Conservation (phyloP, 2,888 invertebrate species). For the Calameuta filiformis region DNA sequence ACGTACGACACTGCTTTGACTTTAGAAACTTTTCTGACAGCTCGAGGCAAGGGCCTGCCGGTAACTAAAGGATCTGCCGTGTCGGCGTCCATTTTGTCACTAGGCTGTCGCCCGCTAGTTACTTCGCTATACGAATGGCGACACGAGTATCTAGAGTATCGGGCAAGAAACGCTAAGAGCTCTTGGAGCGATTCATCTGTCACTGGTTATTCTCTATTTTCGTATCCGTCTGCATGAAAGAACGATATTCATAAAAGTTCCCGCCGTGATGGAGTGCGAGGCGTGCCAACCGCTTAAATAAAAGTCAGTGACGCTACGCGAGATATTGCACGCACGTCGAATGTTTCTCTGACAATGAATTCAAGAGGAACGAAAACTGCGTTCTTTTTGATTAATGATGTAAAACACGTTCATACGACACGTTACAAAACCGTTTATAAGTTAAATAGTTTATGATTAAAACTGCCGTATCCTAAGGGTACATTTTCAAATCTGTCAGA, state of each 20-base stretch:
- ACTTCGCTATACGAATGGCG: neutral
- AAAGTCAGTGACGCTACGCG: neutral
- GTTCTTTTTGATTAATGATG: neutral
- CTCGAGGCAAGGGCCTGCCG: neutral
- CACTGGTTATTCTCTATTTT: constrained; percentile 9
- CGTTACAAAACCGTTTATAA: neutral
- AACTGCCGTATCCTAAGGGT: neutral
- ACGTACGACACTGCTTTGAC: neutral
- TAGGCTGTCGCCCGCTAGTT: neutral
- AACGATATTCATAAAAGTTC: constrained; percentile 39
- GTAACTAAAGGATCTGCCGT: neutral
- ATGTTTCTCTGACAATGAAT: neutral
- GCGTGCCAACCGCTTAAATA: neutral
- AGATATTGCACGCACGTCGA: neutral
- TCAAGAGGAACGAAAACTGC: neutral
- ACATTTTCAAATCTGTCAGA: neutral
- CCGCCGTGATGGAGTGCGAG: neutral
- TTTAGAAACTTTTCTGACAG: neutral
- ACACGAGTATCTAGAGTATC: neutral
- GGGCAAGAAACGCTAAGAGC: neutral
- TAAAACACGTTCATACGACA: neutral
- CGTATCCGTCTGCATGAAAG: constrained; percentile 39
- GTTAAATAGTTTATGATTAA: neutral
- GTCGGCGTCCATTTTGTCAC: neutral
- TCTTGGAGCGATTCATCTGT: neutral